Evolutionary conservation across 23 tunicate genomes (phyloP).

Genomic region (Ascidia mentula): DNA sequence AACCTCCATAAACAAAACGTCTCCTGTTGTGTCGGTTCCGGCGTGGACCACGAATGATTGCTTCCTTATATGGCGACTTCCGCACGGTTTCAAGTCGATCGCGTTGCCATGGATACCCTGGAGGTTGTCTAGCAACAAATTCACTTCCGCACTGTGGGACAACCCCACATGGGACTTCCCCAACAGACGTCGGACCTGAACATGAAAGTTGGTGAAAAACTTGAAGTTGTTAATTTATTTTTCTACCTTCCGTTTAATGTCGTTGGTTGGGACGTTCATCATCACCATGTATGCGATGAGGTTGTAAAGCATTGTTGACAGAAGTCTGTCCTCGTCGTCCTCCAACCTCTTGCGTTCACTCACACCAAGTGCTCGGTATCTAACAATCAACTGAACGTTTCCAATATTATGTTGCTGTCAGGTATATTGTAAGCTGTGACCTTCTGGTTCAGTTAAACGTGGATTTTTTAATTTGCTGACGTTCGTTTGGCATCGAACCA

Average conservation of each 20-base stretch:
- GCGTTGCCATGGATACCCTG: conserved; percentile 44
- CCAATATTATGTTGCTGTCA: not conserved
- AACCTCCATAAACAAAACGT: conserved; percentile 97
- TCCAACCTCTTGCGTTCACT: conserved; percentile 81
- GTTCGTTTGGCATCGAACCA: too few species aligned
- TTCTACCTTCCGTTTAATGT: conserved; percentile 80
- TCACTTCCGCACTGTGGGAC: conserved; percentile 85
- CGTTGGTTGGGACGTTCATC: conserved; percentile 65
- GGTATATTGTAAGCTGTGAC: not conserved
- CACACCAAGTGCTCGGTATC: conserved; percentile 71
- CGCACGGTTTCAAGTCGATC: conserved; percentile 96
- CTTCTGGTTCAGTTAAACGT: not conserved
- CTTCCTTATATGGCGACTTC: conserved; percentile 96
- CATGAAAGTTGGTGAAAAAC: not conserved
- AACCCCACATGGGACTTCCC: conserved; percentile 98
- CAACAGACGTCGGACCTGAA: conserved; percentile 85
- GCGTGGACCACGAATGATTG: conserved; percentile 98
- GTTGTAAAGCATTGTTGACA: conserved; percentile 93
- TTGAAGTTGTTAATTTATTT: too few species aligned
- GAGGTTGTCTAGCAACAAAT: conserved; percentile 67
- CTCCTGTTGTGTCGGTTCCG: conserved; percentile 93
- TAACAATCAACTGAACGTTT: not conserved
- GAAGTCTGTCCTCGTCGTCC: conserved; percentile 92
- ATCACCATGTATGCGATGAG: conserved; percentile 91
- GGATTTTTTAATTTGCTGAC: not conserved